Base-by-base conservation (phyloP, 2,888 invertebrate genomes). In the Pherbina coryleti region DNA sequence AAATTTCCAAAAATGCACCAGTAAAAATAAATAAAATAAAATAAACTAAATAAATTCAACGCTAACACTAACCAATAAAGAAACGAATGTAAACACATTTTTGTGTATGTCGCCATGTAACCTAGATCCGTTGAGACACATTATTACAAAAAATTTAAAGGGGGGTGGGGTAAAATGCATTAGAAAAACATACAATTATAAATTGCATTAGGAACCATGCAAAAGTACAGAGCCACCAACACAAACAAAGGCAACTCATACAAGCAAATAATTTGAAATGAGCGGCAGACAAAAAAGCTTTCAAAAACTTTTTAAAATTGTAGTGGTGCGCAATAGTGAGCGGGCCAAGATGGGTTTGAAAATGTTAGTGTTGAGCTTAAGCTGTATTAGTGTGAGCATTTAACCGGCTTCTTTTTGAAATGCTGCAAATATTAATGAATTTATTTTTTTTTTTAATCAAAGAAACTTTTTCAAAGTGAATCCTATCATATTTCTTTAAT, bases 241-340 rank as follows among this genome's bases (percentile, higher is more conserved):
- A 19, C 71, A 34, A 53, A 17, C 9, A 8, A 25, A 28, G 8
- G 28, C 8, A 22, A 31, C 51, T 17, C 51, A 53, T 14, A 25
- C 11, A 70, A 19, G 9, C 70, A 66, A 34, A 34, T 44, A 11
- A 11, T 11, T 44, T 44, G 11, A 44, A 44, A 44, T 44, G 44
- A 44, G 44, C 44, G 44, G 44, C 44, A 44, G 11, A 3, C 31
- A 31, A 11, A 44, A 44, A 44, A 44, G 44, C 44, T 44, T 44
- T 44, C 44, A 11, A 44, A 44, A 44, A 44, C 14, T 11, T 14
- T 44, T 11, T 44, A 2, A 11, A 44, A 11, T 44, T 44, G 44
- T 44, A 44, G 44, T 44, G 44, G 44, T 44, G 14, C 2, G 1
- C 9, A 25, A 78, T 79, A 84, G 84, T 83, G 83, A 84, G 84